Evolutionary conservation across 2,113 vertebrate species (phyloP).

Genomic region (Indicator indicator): DNA sequence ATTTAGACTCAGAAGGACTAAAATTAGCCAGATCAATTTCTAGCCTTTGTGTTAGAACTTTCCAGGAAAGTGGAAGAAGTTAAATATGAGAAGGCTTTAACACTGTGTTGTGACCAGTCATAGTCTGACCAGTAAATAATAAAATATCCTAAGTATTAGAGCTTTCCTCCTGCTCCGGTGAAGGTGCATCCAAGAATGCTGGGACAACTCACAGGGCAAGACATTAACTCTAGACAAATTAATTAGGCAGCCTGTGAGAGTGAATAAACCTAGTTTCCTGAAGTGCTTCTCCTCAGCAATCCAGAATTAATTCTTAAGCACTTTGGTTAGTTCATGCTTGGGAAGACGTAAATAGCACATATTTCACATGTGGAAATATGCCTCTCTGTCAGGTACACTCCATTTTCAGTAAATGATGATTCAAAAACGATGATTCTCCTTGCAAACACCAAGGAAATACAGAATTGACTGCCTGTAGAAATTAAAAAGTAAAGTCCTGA

Average conservation of each 20-base stretch:
- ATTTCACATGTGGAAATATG: not conserved
- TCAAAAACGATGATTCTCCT: not conserved
- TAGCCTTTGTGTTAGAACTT: not conserved
- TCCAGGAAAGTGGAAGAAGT: not conserved
- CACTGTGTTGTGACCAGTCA: not conserved
- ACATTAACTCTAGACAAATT: not conserved
- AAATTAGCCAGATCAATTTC: not conserved
- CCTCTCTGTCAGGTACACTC: not conserved
- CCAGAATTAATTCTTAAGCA: not conserved
- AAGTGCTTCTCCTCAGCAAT: not conserved
- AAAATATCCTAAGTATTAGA: not conserved
- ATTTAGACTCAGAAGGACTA: not conserved
- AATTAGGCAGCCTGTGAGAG: not conserved
- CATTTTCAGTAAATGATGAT: not conserved
- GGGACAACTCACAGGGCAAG: not conserved
- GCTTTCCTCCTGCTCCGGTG: not conserved
- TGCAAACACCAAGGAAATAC: not conserved
- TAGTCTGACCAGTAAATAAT: not conserved
- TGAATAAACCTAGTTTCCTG: not conserved
- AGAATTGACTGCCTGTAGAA: not conserved
- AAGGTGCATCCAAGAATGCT: not conserved
- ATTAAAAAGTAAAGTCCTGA: not conserved
- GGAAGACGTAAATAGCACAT: not conserved
- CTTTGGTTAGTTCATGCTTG: not conserved
- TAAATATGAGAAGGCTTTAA: not conserved